These are phyloP conservation scores for Nasonia giraulti DNA, from an alignment of 1,140 invertebrate genomes.

Conservation along the genomic window DNA sequence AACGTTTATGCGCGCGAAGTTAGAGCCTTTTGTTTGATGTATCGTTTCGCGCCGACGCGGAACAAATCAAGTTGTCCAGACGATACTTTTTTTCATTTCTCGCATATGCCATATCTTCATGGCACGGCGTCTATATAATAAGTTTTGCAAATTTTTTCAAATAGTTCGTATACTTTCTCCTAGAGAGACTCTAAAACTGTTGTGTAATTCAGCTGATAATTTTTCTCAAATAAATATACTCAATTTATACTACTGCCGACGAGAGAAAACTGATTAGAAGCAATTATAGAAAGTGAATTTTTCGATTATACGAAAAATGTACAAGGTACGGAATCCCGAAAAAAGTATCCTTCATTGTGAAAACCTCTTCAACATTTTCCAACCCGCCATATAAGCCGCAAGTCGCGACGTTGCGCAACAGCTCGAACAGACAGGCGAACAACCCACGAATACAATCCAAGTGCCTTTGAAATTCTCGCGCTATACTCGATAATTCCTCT, in stretches of 20 bases:
- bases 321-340: neutral
- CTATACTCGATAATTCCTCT: neutral
- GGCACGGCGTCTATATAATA: neutral
- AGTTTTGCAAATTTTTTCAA: neutral
- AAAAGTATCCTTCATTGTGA: neutral
- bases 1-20: neutral
- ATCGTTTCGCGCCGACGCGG: neutral
- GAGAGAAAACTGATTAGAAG: too few species aligned
- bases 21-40: slow-evolving; percentile 11
- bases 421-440: too few species aligned
- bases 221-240: neutral
- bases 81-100: neutral
- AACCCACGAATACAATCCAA: neutral
- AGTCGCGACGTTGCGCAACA: neutral
- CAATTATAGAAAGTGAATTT: neutral
- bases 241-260: too few species aligned
- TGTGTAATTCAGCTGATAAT: too few species aligned
- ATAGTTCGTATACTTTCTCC: neutral
- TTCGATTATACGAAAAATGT: neutral
- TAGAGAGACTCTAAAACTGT: too few species aligned
- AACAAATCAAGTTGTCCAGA: slow-evolving; percentile 22
- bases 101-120: neutral
- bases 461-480: neutral
- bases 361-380: neutral
- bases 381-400: neutral